A percentile compares a stretch with the other conserved stretches of the same genome.
Evolutionary conservation across 1,140 invertebrate species (phyloP).

Genomic region (Octopus bimaculoides): DNA sequence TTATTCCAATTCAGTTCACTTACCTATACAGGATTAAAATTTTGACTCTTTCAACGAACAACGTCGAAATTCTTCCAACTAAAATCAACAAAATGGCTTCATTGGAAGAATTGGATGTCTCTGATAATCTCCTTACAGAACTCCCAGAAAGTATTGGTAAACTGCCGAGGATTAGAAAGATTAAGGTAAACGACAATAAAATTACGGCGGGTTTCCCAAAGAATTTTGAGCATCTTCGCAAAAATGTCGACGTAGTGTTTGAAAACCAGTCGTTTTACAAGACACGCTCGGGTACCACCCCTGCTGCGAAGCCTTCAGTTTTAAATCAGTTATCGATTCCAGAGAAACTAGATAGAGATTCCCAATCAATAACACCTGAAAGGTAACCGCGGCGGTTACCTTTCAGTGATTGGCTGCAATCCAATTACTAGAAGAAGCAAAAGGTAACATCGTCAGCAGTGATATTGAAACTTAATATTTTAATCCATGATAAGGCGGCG

Average conservation of each 20-base stretch:
- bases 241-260: conserved; percentile 28
- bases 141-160: conserved; percentile 51
- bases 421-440: no score
- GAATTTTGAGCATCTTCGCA: conserved; percentile 44
- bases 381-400: no score
- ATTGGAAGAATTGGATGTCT: conserved; percentile 46
- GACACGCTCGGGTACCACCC: conserved; percentile 21
- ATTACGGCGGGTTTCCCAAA: conserved; percentile 42
- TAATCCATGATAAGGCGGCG: no score
- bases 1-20: conserved; percentile 50
- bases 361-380: no score
- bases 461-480: no score
- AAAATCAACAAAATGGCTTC: conserved; percentile 38
- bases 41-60: conserved; percentile 37
- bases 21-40: conserved; percentile 48
- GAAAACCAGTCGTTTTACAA: conserved; percentile 40
- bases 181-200: conserved; percentile 51
- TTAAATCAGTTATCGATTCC: no score
- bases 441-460: no score
- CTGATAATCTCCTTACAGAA: conserved; percentile 49
- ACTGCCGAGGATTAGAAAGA: conserved; percentile 39
- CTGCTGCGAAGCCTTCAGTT: no score
- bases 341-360: no score
- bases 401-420: no score
- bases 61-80: conserved; percentile 38